These are phyloP conservation scores for Phaonia tiefii DNA, from an alignment of 2,888 invertebrate genomes.

Conservation along the genomic window DNA sequence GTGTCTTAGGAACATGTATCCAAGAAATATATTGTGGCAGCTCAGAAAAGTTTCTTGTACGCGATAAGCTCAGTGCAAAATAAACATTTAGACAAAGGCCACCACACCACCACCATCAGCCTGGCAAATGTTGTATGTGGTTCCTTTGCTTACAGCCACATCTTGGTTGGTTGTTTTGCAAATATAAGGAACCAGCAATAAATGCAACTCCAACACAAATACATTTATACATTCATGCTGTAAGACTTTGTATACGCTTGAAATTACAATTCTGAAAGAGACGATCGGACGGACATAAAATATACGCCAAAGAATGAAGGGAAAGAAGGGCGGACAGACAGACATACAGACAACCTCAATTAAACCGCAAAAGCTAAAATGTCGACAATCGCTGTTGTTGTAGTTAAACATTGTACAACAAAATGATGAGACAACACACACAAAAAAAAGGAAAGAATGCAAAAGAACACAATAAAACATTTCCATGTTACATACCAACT, in stretches of 20 bases:
- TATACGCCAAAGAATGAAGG: neutral
- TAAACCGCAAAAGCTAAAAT: constrained; percentile 60
- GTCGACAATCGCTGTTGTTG: constrained; percentile 57
- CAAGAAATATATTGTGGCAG: constrained; percentile 62
- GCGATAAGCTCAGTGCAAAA: constrained; percentile 62
- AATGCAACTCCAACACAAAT: neutral
- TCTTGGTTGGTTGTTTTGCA: too few species aligned
- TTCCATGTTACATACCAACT: neutral
- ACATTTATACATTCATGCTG: neutral
- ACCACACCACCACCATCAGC: neutral
- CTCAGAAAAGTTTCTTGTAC: constrained; percentile 53
- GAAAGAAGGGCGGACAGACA: constrained; percentile 2
- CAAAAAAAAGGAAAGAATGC: neutral
- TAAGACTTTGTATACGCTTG: neutral
- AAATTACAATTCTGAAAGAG: neutral
- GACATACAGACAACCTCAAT: neutral
- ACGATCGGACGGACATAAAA: constrained; percentile 13
- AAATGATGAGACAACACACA: constrained; percentile 8
- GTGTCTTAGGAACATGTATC: constrained; percentile 34
- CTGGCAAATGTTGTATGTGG: too few species aligned
- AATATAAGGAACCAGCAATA: too few species aligned
- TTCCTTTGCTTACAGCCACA: too few species aligned
- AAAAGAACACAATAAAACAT: neutral
- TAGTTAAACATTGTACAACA: constrained; percentile 26
- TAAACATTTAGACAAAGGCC: constrained; percentile 49